These are phyloP conservation scores for Maccullochella peelii DNA, from an alignment of 2,113 vertebrate genomes.

Conservation along the genomic window DNA sequence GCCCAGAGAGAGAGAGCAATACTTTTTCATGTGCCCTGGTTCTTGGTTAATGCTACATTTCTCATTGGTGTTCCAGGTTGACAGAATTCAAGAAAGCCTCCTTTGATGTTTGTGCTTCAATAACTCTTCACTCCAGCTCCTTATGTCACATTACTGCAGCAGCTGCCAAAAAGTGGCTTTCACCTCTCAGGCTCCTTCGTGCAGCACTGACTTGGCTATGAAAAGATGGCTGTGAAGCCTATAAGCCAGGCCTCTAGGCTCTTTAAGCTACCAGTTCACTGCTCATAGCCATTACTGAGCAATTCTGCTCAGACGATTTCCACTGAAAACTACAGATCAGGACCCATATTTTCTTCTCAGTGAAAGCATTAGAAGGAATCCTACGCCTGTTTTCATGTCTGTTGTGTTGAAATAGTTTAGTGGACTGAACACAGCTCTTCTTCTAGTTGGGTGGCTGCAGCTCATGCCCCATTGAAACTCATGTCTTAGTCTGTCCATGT, in stretches of 20 bases:
- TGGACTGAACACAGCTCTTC: slow-evolving; percentile 35
- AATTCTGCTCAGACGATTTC: slow-evolving; percentile 35
- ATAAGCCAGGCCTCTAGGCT: slow-evolving; percentile 45
- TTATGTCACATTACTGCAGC: slow-evolving; percentile 50
- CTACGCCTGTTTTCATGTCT: slow-evolving; percentile 25
- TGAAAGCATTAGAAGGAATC: slow-evolving; percentile 33
- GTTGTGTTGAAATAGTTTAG: slow-evolving; percentile 33
- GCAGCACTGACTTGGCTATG: slow-evolving; percentile 40
- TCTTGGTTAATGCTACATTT: slow-evolving; percentile 10
- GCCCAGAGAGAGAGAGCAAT: not conserved
- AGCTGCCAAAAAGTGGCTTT: slow-evolving; percentile 51
- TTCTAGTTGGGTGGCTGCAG: slow-evolving; percentile 52
- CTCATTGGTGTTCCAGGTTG: slow-evolving; percentile 14
- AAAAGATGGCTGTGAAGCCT: slow-evolving; percentile 46
- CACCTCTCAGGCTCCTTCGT: slow-evolving; percentile 36
- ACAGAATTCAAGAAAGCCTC: slow-evolving; percentile 33
- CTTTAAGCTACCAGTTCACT: slow-evolving; percentile 49
- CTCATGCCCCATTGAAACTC: slow-evolving; percentile 43
- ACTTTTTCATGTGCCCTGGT: not conserved
- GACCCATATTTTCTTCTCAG: slow-evolving; percentile 37
- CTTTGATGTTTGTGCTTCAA: slow-evolving; percentile 49
- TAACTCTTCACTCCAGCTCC: slow-evolving; percentile 47
- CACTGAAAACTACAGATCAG: slow-evolving; percentile 35
- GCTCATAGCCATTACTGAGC: slow-evolving; percentile 39
- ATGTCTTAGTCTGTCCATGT: not conserved